Evolutionary conservation across 2,113 vertebrate species (phyloP), one percentile per base, ranked within the genome.

Genomic region (Tragulus kanchil): DNA sequence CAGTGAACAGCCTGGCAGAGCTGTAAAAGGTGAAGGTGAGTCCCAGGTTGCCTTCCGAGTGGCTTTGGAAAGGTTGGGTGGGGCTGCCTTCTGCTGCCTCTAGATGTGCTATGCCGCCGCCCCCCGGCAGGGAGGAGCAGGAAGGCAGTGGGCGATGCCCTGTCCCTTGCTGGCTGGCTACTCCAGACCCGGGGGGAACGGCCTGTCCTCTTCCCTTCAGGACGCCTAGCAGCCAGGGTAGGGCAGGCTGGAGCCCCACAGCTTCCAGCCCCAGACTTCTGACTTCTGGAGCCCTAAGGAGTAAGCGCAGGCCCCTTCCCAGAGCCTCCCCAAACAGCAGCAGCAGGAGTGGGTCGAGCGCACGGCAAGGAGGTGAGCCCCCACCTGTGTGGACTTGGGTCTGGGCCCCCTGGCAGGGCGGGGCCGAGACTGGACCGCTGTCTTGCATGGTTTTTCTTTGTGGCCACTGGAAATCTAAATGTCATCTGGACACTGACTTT

Each of bases 21-120:
- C 90, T 75, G 59, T 79, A 93, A 92, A 95, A 85, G 92, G 88
- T 26, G 62, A 95, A 96, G 82, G 84, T 64, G 36, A 25, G 13
- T 23, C 16, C 8, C 64, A 90, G 77, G 77, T 52, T 86, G 85
- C 77, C 56, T 95, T 92, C 84, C 50, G 93, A 95, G 77, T 73
- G 79, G 31, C 79, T 69, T 36, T 59, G 77, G 17, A 64, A 78
- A 90, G 59, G 52, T 8, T 2, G 42, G 42, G n/a, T 59, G 78
- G 25, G 78, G 25, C 26, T 12, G 45, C n/a, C 17, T 26, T 83
- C 61, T 54, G 42, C 10, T 59, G 73, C 3, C 31, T 3, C 11
- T 31, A 3, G 2, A 17, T 2, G 9, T 19, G 50, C 11, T 65
- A 8, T 45, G 58, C 8, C 12, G 8, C 6, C 4, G 3, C 26